A percentile compares a stretch with the other conserved stretches of the same genome.
These are phyloP conservation scores for Vidua chalybeata DNA, from an alignment of 2,113 vertebrate species.

Conservation along the genomic window DNA sequence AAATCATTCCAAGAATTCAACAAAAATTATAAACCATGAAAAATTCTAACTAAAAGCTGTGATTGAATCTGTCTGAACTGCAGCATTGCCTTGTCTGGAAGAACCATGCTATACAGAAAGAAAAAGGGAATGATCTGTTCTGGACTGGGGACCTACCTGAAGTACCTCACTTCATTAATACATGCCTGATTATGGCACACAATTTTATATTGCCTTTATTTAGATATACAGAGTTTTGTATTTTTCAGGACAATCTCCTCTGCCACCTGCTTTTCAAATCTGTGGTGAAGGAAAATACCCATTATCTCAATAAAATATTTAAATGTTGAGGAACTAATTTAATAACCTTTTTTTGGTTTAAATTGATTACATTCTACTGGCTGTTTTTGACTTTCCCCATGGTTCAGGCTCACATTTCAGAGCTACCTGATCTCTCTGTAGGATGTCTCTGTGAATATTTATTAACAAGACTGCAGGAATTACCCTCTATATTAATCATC, in stretches of 20 bases:
- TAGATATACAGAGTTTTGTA: background rate
- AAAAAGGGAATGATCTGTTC: background rate
- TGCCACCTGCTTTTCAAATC: background rate
- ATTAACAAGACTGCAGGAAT: slow-evolving; percentile 35
- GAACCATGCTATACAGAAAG: background rate
- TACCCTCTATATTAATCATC: slow-evolving; percentile 33
- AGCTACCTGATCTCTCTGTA: slow-evolving; percentile 15
- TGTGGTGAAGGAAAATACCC: background rate
- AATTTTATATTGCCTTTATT: background rate
- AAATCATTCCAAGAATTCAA: background rate
- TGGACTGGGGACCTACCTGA: too few species aligned
- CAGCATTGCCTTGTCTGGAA: background rate
- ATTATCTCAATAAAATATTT: background rate
- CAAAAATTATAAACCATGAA: background rate
- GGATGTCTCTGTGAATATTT: slow-evolving; percentile 37
- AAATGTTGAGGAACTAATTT: background rate
- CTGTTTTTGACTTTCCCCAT: background rate
- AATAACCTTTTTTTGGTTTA: background rate
- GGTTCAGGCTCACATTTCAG: background rate
- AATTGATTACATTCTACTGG: background rate
- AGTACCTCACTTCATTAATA: background rate
- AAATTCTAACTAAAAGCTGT: background rate
- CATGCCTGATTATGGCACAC: background rate
- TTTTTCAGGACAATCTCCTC: background rate
- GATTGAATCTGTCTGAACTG: background rate